A percentile compares a stretch with the other conserved stretches of the same genome.
Evolutionary conservation across 2,113 vertebrate species (phyloP).

Genomic region (Chloropsis hardwickii): DNA sequence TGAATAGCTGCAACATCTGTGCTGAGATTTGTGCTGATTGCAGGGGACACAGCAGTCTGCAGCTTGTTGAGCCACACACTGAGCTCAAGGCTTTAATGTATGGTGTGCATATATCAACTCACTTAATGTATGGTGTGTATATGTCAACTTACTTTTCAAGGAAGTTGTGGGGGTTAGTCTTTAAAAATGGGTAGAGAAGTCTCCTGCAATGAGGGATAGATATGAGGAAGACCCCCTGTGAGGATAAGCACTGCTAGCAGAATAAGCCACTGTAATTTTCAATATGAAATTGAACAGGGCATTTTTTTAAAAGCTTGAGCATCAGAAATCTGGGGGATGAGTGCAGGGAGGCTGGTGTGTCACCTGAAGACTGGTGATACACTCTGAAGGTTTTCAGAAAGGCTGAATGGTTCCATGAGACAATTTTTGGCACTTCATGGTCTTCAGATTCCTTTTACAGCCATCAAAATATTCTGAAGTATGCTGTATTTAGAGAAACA

Average conservation of each 20-base stretch:
- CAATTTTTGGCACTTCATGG: not conserved
- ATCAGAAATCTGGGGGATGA: not conserved
- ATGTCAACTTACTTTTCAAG: not conserved
- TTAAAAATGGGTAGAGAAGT: not conserved
- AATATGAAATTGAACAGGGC: not conserved
- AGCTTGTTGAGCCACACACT: not conserved
- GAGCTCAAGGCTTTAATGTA: not conserved
- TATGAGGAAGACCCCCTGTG: not conserved
- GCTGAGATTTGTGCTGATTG: not conserved
- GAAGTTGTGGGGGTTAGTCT: not conserved
- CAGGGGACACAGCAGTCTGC: rapidly evolving
- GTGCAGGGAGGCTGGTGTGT: not conserved
- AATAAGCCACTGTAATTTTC: not conserved
- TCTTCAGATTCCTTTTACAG: not conserved
- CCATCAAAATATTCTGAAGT: conserved; percentile 32
- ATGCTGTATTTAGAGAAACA: not conserved
- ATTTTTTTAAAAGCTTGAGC: not conserved
- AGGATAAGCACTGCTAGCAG: not conserved
- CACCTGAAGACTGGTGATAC: not conserved
- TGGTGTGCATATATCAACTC: no score
- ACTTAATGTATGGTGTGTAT: not conserved
- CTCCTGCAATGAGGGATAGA: not conserved
- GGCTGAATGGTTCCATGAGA: not conserved
- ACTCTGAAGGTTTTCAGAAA: not conserved
- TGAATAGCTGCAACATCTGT: not conserved